These are phyloP conservation scores for Acronicta leporina DNA, from an alignment of 2,888 invertebrate species.

Conservation along the genomic window DNA sequence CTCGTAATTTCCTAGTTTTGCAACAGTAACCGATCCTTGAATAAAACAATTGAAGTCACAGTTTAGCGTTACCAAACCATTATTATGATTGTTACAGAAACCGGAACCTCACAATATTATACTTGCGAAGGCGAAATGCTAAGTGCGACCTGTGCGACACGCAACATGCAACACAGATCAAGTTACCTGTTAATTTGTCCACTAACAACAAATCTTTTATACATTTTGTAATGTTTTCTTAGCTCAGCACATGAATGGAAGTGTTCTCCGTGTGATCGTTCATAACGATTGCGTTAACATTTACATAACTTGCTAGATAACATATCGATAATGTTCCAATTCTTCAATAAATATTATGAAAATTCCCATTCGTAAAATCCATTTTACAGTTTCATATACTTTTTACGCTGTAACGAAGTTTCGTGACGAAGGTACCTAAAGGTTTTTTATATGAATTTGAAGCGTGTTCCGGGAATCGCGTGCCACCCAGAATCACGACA, in stretches of 20 bases:
- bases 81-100: conserved; percentile 61
- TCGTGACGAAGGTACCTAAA: conserved; percentile 68
- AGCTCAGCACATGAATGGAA: conserved; percentile 5
- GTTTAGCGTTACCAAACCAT: conserved; percentile 61
- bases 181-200: conserved; percentile 17
- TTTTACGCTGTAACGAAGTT: conserved; percentile 61
- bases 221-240: conserved; percentile 1
- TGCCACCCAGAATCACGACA: conserved; percentile 55
- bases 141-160: conserved; percentile 46
- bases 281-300: too few species aligned
- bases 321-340: too few species aligned
- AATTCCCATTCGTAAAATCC: conserved; percentile 16
- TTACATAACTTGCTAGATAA: too few species aligned
- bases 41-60: conserved; percentile 60
- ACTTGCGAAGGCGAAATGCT: conserved; percentile 47
- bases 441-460: conserved; percentile 48
- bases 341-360: too few species aligned
- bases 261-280: background rate
- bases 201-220: conserved; percentile 4
- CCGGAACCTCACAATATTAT: conserved; percentile 56
- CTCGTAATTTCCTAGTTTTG: conserved; percentile 45
- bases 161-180: conserved; percentile 25
- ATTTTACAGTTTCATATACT: conserved; percentile 42
- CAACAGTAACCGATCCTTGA: conserved; percentile 59
- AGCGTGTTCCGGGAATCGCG: conserved; percentile 53